Percentiles rank a stretch among this genome's conserved stretches.
These are phyloP conservation scores for Drosophila repletoides DNA, from an alignment of 1,140 invertebrate species.

Conservation along the genomic window DNA sequence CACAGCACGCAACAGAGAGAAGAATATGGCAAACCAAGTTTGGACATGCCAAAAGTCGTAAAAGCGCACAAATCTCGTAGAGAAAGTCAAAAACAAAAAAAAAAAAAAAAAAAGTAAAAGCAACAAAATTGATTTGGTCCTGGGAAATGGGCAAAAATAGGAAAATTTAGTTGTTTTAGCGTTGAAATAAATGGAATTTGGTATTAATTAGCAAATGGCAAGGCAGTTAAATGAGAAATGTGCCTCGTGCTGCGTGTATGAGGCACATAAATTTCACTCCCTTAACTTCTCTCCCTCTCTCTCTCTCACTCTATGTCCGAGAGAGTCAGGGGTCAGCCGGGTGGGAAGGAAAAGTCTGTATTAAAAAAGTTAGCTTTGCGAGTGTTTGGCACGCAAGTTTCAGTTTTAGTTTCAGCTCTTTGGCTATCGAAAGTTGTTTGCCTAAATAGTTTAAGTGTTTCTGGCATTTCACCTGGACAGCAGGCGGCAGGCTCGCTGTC, in stretches of 20 bases:
- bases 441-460: slow-evolving; percentile 64
- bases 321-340: too few relatives aligned
- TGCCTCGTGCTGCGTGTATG: slow-evolving; percentile 61
- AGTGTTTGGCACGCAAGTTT: slow-evolving; percentile 65
- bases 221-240: slow-evolving; percentile 79
- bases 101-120: slow-evolving; percentile 41
- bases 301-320: too few relatives aligned
- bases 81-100: slow-evolving; percentile 57
- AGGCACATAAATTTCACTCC: slow-evolving; percentile 56
- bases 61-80: slow-evolving; percentile 72
- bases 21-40: slow-evolving; percentile 13
- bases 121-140: slow-evolving; percentile 71
- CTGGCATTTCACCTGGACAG: slow-evolving; percentile 43
- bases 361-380: slow-evolving; percentile 67
- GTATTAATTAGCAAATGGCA: slow-evolving; percentile 80
- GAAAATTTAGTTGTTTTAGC: slow-evolving; percentile 74
- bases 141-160: background rate
- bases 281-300: background rate
- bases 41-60: slow-evolving; percentile 71
- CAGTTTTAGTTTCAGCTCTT: slow-evolving; percentile 13
- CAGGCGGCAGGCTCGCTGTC: background rate
- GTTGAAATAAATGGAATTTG: slow-evolving; percentile 69
- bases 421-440: slow-evolving; percentile 27
- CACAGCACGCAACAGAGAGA: slow-evolving; percentile 42
- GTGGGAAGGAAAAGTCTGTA: slow-evolving; percentile 41